These are phyloP conservation scores for Drosophila repletoides DNA, from an alignment of 1,140 invertebrate species.

Conservation along the genomic window DNA sequence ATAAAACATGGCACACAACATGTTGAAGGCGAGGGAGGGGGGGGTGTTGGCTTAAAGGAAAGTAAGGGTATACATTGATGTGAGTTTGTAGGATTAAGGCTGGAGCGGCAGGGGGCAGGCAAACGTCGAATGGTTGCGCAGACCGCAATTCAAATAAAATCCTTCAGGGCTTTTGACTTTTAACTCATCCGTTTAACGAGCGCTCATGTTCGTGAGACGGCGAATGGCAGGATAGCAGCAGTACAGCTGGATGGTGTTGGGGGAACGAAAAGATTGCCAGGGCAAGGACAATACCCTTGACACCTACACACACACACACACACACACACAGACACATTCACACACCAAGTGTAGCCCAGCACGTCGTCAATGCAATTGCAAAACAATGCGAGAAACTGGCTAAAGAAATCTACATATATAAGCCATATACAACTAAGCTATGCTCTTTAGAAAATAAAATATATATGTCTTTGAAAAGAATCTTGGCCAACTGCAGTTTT, in stretches of 20 bases:
- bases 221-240: conserved; percentile 49
- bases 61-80: conserved; percentile 2
- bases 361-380: conserved; percentile 57
- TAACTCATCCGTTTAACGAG: conserved; percentile 81
- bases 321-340: conserved; percentile 19
- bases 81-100: not conserved
- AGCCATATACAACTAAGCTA: not conserved
- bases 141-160: conserved; percentile 81
- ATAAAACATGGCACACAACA: conserved; percentile 72
- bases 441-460: not conserved
- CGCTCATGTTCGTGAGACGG: conserved; percentile 74
- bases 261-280: conserved; percentile 38
- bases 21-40: not conserved
- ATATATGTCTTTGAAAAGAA: not conserved
- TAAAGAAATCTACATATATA: conserved; percentile 10
- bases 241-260: conserved; percentile 11
- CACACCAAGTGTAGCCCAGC: conserved; percentile 8
- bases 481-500: no score
- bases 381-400: conserved; percentile 65
- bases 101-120: not conserved
- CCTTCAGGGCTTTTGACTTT: conserved; percentile 81
- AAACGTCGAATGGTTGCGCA: conserved; percentile 66
- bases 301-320: conserved; percentile 57
- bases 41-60: not conserved
- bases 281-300: conserved; percentile 71